Base-by-base conservation (phyloP, 30 jellyfish, hydroid and myxozoan genomes). In the Chrysaora quinquecirrha region DNA sequence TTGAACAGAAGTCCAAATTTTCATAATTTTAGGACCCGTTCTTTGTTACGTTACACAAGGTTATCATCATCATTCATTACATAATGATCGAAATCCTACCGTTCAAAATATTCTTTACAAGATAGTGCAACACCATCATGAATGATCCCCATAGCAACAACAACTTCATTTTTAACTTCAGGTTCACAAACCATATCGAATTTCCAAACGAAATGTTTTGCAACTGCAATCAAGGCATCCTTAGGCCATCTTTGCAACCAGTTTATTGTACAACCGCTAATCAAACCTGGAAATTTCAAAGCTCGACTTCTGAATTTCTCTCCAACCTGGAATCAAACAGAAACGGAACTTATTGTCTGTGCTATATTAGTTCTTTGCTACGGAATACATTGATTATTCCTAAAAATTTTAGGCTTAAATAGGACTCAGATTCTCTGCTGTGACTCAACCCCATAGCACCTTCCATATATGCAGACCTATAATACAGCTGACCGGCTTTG, bases 221-320 rank as follows among this genome's bases (percentile, higher is more conserved):
- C 97, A 16, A 88, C 97, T 10, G 92, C 93, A 58, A 88, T 71
- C 75, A 88, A 64, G 2, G 97, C 97, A 71, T 88, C 97, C 48
- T 88, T 88, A 21, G 97, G 97, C 97, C 97, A 88, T 73, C 97
- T 75, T 34, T 88, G 97, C 50, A 88, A 61, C 97, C 97, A 88
- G 34, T 88, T 88, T 78, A 88, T 88, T 14, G 97, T 88, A 66
- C 97, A 88, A 16, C 97, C 97, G 64, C 97, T 88, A 54, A 88
- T 88, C 48, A 88, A 70, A 46, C 97, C 97, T 22, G 97, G 97
- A 64, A 88, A 88, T 66, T 88, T 79, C 81, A 88, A 67, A 1
- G 97, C 89, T 7, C 97, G 76, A 77, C 88, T 79, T 30, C 97
- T 69, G 81, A 88, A 88, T 33, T 88, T 88, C 68, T 88, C 97